phyloP scores from a whole-genome alignment of 2,113 vertebrate species.

The Romanogobio albipinnatus region DNA sequence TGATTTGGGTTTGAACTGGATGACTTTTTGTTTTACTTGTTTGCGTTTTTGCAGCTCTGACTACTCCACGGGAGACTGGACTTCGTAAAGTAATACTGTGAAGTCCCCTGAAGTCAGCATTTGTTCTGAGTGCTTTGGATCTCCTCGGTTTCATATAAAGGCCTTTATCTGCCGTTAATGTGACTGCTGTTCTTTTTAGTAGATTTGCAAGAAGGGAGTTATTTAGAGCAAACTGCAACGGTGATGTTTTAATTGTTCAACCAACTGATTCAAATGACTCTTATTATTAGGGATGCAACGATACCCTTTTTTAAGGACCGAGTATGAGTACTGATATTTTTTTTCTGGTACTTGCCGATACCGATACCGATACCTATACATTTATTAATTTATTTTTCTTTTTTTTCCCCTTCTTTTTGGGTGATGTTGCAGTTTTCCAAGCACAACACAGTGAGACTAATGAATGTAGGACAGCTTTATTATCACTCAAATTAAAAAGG shows the following conservation, averaged over 20 bases:
- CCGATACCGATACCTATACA: too few relatives aligned
- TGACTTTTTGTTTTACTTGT: conserved; percentile 42
- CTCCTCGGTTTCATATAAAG: conserved; percentile 40
- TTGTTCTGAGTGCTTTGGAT: conserved; percentile 16
- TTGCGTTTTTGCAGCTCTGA: conserved; percentile 40
- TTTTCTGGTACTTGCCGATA: too few relatives aligned
- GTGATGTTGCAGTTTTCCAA: too few relatives aligned
- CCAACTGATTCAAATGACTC: background rate
- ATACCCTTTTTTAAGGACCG: too few relatives aligned
- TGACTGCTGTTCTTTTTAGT: conserved; percentile 21
- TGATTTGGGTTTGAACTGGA: conserved; percentile 49
- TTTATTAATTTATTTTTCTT: too few relatives aligned
- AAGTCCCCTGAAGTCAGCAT: conserved; percentile 24
- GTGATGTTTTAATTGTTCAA: conserved; percentile 13
- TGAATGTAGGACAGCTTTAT: too few relatives aligned
- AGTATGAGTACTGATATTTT: too few relatives aligned
- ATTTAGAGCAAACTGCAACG: background rate
- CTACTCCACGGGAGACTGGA: conserved; percentile 37
- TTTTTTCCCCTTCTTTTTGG: too few relatives aligned
- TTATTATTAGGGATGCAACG: background rate
- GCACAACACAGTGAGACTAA: too few relatives aligned
- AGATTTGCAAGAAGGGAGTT: conserved; percentile 39
- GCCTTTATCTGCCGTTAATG: conserved; percentile 2
- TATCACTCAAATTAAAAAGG: too few relatives aligned
- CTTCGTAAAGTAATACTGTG: background rate